phyloP scores from a whole-genome alignment of 2,113 vertebrate species.

The Zosterops pallidus region DNA sequence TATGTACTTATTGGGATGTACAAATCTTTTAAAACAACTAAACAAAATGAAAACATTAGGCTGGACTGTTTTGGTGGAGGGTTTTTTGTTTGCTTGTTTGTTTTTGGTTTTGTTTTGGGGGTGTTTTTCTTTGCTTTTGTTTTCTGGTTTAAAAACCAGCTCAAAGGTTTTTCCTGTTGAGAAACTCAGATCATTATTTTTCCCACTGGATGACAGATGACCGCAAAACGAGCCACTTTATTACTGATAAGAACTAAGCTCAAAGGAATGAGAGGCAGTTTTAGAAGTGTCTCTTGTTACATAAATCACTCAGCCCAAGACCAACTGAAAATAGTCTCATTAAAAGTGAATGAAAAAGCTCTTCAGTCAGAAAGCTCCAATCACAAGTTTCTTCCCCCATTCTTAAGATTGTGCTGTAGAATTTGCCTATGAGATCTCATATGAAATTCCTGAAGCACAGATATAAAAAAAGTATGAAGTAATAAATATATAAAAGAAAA shows the following conservation, averaged over 20 bases:
- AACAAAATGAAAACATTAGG: not conserved
- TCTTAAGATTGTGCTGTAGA: not conserved
- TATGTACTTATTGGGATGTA: not conserved
- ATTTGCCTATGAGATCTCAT: not conserved
- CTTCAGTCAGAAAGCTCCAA: not conserved
- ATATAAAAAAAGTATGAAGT: not conserved
- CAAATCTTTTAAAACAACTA: not conserved
- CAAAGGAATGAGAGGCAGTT: conserved; percentile 12
- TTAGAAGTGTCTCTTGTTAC: not conserved
- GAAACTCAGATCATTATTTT: not conserved
- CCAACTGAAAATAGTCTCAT: not conserved
- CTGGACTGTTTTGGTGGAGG: not conserved
- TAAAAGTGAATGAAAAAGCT: conserved; percentile 20
- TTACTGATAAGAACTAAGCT: conserved; percentile 21
- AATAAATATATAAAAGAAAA: not conserved
- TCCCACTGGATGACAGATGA: not conserved
- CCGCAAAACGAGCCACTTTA: not conserved
- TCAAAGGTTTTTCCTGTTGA: not conserved
- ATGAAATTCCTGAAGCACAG: not conserved
- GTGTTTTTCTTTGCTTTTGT: not conserved
- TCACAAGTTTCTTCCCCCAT: not conserved
- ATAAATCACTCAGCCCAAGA: conserved; percentile 15
- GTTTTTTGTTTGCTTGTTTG: not conserved
- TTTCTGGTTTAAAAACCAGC: not conserved
- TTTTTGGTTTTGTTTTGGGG: not conserved